Conservation (phyloP, 2,797 vertebrate species). For the Propithecus perrieri region DNA sequence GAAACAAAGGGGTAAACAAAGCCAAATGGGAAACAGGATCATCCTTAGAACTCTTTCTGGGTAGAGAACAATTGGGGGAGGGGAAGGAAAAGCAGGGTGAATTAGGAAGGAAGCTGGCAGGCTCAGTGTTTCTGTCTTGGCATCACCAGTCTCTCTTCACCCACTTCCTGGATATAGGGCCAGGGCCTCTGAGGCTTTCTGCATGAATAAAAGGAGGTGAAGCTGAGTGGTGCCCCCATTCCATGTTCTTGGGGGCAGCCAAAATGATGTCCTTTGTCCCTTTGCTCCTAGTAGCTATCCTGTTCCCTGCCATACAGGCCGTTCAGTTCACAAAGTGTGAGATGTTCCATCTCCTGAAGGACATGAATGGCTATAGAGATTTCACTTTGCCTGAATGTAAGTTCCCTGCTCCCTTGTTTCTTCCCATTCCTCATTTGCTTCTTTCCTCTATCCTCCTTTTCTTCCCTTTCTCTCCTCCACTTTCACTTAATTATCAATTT, state of each 20-base stretch:
- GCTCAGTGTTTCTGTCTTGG: conserved; percentile 23
- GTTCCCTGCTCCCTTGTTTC: not conserved
- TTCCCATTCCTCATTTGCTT: not conserved
- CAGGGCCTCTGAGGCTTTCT: not conserved
- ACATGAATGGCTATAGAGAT: not conserved
- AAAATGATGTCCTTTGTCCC: conserved; percentile 50
- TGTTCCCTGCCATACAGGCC: conserved; percentile 48
- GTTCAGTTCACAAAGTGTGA: conserved; percentile 64
- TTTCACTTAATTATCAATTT: not conserved
- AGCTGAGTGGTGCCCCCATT: not conserved
- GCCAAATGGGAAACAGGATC: conserved; percentile 27
- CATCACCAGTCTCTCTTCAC: not conserved
- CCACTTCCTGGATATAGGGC: conserved; percentile 47
- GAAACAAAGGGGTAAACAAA: conserved; percentile 42
- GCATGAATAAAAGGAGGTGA: conserved; percentile 63
- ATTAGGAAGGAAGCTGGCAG: conserved; percentile 60
- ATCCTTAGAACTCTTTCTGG: not conserved
- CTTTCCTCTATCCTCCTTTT: not conserved
- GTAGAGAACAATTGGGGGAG: conserved; percentile 17
- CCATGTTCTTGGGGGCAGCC: not conserved
- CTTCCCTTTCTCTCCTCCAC: not conserved
- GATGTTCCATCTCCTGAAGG: conserved; percentile 30
- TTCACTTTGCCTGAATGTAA: conserved; percentile 63
- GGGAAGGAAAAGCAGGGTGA: not conserved
- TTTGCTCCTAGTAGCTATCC: conserved; percentile 55